Base-by-base conservation (phyloP, 2,888 invertebrate genomes). In the Adela reaumurella region DNA sequence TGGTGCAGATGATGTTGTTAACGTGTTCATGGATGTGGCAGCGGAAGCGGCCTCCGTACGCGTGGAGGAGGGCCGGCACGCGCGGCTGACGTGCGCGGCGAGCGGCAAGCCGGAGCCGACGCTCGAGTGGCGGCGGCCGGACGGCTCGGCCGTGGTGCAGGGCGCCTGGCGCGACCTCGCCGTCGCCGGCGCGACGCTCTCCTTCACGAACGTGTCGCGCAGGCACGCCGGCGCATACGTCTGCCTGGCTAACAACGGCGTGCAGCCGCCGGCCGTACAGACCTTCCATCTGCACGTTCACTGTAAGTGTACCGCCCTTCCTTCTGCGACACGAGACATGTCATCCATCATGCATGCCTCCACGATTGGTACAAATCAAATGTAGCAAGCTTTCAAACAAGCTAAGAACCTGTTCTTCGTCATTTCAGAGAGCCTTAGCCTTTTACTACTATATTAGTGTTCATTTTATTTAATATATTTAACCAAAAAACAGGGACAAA, bases 281-380 rank as follows among this genome's bases (percentile, higher is more conserved):
- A 88, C 87, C 14, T 92, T 90, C 55, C 83, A 85, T 49, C 83
- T 96, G n/a, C 90, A 93, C 69, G 92, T 96, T 8, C 89, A 92
- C 62, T 96, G 96, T 95, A 71, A 90, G 92, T 85, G 63, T 19
- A n/a, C n/a, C n/a, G n/a, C 29, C 16, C 19, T 47, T 19, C 29
- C 6, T 10, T 16, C 46, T 16, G 8, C 19, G n/a, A n/a, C n/a
- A n/a, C n/a, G n/a, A n/a, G n/a, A n/a, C n/a, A n/a, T n/a, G n/a
- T n/a, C n/a, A n/a, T 45, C 16, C 19, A 17, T 11, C 8, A 11
- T 29, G 35, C 8, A 29, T 11, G 35, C 14, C 35, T 29, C 35
- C 35, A 11, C 14, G 14, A 29, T 11, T 29, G 8, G 8, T 11
- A 29, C 35, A 29, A 11, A 8, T 29, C 10, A 29, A 29, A 29